A percentile compares a stretch with the other conserved stretches of the same genome.
Conservation (phyloP, 2,113 vertebrate genomes). For the Bombycilla garrulus region DNA sequence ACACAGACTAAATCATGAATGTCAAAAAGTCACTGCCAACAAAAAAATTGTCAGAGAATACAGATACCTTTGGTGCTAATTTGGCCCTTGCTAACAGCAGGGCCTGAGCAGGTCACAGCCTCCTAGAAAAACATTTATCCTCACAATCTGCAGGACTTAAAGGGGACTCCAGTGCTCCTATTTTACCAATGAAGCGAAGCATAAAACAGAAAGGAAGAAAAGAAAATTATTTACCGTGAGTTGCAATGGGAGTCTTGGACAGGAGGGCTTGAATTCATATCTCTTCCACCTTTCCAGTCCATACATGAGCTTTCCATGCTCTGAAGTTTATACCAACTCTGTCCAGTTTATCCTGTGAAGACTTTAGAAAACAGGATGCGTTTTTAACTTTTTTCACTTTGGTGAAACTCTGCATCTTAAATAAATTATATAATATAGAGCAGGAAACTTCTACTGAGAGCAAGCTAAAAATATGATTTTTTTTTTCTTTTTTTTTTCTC, state of each 20-base stretch:
- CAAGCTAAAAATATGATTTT: constrained; percentile 47
- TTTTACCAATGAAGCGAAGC: not conserved
- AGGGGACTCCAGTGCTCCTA: not conserved
- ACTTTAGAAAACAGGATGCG: not conserved
- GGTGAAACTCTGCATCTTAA: not conserved
- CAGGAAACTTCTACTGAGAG: constrained; percentile 42
- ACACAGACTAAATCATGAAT: not conserved
- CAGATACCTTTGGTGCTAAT: not conserved
- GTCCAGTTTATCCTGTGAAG: not conserved
- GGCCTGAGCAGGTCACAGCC: not conserved
- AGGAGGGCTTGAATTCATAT: not conserved
- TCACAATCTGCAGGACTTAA: not conserved
- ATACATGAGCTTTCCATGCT: not conserved
- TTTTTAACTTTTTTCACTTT: constrained; percentile 8
- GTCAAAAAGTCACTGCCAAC: not conserved
- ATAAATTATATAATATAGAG: constrained; percentile 49
- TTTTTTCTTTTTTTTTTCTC: not conserved
- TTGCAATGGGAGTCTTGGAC: not conserved
- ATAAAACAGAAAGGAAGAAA: not conserved
- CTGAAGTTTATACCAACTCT: not conserved
- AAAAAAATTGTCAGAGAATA: not conserved
- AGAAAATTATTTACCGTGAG: not conserved
- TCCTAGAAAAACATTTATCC: not conserved
- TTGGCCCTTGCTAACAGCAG: not conserved
- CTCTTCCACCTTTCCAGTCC: not conserved